Conservation (phyloP, 2,797 vertebrate species). For the Carcharodon carcharias region DNA sequence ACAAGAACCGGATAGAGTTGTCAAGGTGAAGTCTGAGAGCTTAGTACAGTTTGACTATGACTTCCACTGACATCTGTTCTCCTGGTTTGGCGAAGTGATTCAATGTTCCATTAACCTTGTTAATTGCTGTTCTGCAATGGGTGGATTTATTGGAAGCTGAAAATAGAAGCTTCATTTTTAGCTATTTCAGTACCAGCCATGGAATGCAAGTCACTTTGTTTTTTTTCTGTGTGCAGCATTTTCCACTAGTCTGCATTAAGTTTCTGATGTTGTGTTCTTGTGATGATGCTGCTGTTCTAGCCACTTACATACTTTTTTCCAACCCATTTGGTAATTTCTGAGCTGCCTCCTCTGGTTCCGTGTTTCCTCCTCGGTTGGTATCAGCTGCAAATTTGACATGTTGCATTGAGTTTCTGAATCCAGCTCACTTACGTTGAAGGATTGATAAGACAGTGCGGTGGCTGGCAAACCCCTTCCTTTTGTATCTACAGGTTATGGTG, state of each 20-base stretch:
- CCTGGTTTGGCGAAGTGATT: not conserved
- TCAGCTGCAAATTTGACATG: not conserved
- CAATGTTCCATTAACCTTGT: not conserved
- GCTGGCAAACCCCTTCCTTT: conserved; percentile 37
- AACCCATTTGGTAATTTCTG: not conserved
- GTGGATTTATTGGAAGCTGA: not conserved
- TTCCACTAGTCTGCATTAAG: not conserved
- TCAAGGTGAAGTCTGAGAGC: not conserved
- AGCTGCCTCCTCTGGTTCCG: not conserved
- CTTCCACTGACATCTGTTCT: not conserved
- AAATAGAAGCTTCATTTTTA: not conserved
- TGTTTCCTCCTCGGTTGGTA: not conserved
- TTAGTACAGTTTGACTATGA: not conserved
- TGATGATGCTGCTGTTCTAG: too few species aligned
- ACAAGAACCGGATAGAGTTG: not conserved
- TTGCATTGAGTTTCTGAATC: not conserved
- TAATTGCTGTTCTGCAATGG: not conserved
- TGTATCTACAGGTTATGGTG: conserved; percentile 53
- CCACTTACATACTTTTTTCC: conserved; percentile 60
- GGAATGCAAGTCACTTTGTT: not conserved
- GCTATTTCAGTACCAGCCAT: not conserved
- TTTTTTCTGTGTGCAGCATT: not conserved
- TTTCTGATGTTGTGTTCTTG: not conserved
- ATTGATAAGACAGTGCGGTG: conserved; percentile 34
- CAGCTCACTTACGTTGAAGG: not conserved